Conservation (phyloP, 2,888 invertebrate genomes). For the Patella caerulea region DNA sequence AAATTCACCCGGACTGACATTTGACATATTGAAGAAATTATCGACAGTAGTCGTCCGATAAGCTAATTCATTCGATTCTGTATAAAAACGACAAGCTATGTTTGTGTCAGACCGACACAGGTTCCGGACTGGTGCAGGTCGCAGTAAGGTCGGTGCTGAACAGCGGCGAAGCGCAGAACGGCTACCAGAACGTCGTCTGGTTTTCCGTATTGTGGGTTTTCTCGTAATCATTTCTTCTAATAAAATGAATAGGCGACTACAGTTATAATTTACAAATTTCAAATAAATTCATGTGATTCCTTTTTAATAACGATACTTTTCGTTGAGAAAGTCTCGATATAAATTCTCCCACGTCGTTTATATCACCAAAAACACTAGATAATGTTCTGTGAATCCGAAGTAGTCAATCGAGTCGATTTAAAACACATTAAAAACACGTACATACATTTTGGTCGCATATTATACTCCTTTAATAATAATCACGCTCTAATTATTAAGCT, state of each 20-base stretch:
- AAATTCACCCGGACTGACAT: background rate
- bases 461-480: too few relatives aligned
- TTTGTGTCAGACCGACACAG: slow-evolving; percentile 23
- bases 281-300: too few relatives aligned
- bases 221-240: slow-evolving; percentile 29
- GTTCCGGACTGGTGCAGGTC: slow-evolving; percentile 19
- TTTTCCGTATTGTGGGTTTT: slow-evolving; percentile 33
- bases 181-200: slow-evolving; percentile 31
- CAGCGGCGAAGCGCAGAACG: slow-evolving; percentile 35
- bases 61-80: background rate
- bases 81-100: slow-evolving; percentile 13
- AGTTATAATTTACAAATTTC: too few relatives aligned
- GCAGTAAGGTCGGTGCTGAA: slow-evolving; percentile 38
- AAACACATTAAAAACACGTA: too few relatives aligned
- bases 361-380: too few relatives aligned
- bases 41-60: background rate
- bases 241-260: background rate
- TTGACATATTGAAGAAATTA: background rate
- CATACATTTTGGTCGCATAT: too few relatives aligned
- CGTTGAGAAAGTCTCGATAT: too few relatives aligned
- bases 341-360: too few relatives aligned
- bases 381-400: too few relatives aligned
- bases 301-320: too few relatives aligned
- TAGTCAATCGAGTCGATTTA: too few relatives aligned
- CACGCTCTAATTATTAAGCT: too few relatives aligned